Conservation (phyloP, 2,797 vertebrate species). For the Erethizon dorsatum region DNA sequence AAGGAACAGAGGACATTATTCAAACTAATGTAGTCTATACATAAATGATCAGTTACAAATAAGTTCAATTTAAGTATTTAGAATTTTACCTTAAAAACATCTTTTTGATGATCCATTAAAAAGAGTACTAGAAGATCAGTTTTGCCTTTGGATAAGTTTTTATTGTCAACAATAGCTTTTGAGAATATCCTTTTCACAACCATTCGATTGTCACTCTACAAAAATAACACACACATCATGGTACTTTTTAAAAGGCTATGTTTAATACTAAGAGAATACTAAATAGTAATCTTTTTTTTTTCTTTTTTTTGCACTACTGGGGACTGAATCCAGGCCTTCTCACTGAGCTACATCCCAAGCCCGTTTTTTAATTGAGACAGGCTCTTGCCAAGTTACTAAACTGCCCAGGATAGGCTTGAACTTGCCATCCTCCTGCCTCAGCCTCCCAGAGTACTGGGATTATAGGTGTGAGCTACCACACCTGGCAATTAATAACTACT, state of each 20-base stretch:
- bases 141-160: constrained; percentile 96
- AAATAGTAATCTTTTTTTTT: background rate
- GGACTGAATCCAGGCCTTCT: background rate
- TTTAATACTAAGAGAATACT: constrained; percentile 3
- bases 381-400: background rate
- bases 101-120: constrained; percentile 96
- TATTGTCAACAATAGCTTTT: constrained; percentile 95
- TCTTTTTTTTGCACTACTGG: background rate
- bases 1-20: constrained; percentile 42
- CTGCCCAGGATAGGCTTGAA: background rate
- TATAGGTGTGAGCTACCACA: background rate
- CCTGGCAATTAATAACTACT: background rate
- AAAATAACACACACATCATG: constrained; percentile 53
- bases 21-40: constrained; percentile 51
- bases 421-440: background rate
- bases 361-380: background rate
- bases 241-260: constrained; percentile 29
- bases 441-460: background rate
- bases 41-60: background rate
- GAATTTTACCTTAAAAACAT: constrained; percentile 96
- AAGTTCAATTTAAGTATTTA: background rate
- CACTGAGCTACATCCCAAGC: background rate
- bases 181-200: constrained; percentile 97
- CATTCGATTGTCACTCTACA: constrained; percentile 97
- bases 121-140: constrained; percentile 97